Evolutionary conservation across 2,113 vertebrate species (phyloP), one percentile per base, ranked within the genome.

Genomic region (Nesogale talazaci): DNA sequence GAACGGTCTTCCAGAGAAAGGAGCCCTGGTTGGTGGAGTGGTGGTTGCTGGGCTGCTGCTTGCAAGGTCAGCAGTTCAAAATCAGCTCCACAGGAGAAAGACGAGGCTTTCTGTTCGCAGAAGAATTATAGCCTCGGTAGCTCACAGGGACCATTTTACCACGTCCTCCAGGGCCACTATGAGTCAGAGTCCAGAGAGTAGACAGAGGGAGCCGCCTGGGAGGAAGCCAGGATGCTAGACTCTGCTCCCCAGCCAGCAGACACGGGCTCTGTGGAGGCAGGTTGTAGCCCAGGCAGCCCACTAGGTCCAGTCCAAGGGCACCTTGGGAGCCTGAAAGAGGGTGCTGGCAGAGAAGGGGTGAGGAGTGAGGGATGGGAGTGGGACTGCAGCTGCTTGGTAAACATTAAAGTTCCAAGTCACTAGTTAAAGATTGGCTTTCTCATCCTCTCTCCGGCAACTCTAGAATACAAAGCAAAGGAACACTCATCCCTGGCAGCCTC

Each of bases 331-430:
- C 31, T 15, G 22, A 70, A 23, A 34, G 76, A 77, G 63, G 10
- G 69, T 23, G 85, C 34, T 61, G 23, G 59, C 23, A 59, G 42
- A n/a, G 34, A 29, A 42, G 27, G 27, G 2, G 4, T 10, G 19
- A 52, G 5, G 46, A 29, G 5, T 82, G 72, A 94, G 93, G 95
- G 93, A 97, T 97, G 94, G 86, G 94, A 97, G 97, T 97, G 96
- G 95, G 97, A 97, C 97, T 97, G 94, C 96, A 95, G 97, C 98
- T 98, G 97, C 97, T 98, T 98, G 97, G 97, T 98, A 98, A 98
- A 98, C 97, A 98, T 98, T 95, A 96, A 98, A 98, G 97, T 97
- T 97, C 98, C 96, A 97, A 98, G 97, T 98, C 97, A 96, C 97
- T 98, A 97, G 97, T 97, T 97, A 97, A 97, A 97, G 97, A 98